Evolutionary conservation across 2,113 vertebrate species (phyloP).

Genomic region (Hystrix brachyura): DNA sequence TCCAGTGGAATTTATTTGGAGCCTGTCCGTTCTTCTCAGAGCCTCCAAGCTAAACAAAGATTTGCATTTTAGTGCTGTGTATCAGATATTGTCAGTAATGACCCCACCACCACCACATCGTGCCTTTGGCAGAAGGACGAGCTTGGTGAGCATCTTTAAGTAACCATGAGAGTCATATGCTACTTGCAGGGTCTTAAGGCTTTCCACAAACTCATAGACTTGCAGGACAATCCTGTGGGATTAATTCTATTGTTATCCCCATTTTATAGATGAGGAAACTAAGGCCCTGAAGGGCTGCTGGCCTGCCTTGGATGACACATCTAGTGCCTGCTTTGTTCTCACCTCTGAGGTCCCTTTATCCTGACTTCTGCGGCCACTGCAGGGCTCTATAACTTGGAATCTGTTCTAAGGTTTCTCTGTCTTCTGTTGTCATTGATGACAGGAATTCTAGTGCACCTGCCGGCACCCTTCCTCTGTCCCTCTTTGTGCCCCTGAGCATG

Average conservation of each 20-base stretch:
- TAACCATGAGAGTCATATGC: not conserved
- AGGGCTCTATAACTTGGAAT: too few relatives aligned
- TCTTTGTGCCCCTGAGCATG: not conserved
- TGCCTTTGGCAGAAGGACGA: not conserved
- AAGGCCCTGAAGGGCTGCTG: not conserved
- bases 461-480: not conserved
- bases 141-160: not conserved
- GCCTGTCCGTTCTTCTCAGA: not conserved
- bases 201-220: not conserved
- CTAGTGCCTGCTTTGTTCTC: not conserved
- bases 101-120: fast-evolving
- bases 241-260: not conserved
- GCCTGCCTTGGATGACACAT: not conserved
- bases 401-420: not conserved
- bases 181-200: not conserved
- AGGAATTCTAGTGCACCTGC: not conserved
- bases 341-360: fast-evolving
- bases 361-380: not conserved
- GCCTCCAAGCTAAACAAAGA: not conserved
- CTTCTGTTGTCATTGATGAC: fast-evolving
- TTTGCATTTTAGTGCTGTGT: not conserved
- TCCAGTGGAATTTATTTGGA: fast-evolving
- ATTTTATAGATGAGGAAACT: not conserved
- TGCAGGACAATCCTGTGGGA: not conserved
- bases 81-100: not conserved